phyloP scores from a whole-genome alignment of 2,888 invertebrate species.

The Luffia ferchaultella region DNA sequence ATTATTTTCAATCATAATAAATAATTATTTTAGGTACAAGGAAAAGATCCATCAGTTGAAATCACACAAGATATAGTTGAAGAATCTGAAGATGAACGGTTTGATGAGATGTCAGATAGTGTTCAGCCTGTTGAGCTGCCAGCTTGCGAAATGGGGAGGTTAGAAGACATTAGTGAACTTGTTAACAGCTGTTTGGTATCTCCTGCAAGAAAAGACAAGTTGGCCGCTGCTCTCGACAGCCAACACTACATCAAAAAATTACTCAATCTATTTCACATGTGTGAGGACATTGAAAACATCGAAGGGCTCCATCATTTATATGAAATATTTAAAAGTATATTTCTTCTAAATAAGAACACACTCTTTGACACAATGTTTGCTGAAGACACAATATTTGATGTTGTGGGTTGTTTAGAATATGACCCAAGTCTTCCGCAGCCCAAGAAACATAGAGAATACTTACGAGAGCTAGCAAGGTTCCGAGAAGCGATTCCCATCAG shows the following conservation, averaged over 20 bases:
- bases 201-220: constrained; percentile 91
- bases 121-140: constrained; percentile 95
- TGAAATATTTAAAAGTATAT: constrained; percentile 98
- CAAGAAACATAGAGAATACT: constrained; percentile 95
- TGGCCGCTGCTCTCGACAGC: constrained; percentile 91
- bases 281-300: constrained; percentile 95
- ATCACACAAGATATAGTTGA: constrained; percentile 97
- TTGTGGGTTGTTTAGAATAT: constrained; percentile 98
- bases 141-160: constrained; percentile 89
- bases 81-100: constrained; percentile 95
- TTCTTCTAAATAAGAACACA: constrained; percentile 96
- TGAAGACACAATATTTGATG: constrained; percentile 96
- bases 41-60: constrained; percentile 98
- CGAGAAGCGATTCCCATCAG: constrained; percentile 94
- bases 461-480: constrained; percentile 91
- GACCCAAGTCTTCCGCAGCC: constrained; percentile 89
- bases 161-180: constrained; percentile 95
- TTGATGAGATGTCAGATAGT: constrained; percentile 95
- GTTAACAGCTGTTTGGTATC: constrained; percentile 89
- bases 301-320: constrained; percentile 95
- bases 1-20: no score
- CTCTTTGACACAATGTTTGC: constrained; percentile 98
- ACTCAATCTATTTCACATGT: constrained; percentile 93
- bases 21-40: constrained; percentile 80
- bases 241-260: constrained; percentile 96